These are phyloP conservation scores for Somateria mollissima DNA, from an alignment of 2,797 vertebrate genomes.

Conservation along the genomic window DNA sequence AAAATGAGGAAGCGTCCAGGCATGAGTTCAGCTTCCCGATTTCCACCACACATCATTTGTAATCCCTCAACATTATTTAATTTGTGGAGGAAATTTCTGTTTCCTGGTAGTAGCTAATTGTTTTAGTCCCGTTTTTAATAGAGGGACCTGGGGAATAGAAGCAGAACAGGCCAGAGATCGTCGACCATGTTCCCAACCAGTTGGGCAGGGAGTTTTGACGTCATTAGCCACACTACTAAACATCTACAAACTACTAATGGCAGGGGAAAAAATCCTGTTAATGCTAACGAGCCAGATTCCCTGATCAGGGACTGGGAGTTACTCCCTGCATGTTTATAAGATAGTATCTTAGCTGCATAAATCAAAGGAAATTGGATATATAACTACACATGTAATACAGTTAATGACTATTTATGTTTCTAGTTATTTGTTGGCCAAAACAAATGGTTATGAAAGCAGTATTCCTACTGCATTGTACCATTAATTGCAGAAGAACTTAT, in stretches of 20 bases:
- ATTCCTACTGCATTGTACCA: background rate
- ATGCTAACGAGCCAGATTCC: background rate
- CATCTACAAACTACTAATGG: background rate
- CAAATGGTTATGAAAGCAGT: background rate
- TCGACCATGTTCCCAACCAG: background rate
- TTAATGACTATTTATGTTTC: background rate
- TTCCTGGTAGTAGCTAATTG: background rate
- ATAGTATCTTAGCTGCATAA: background rate
- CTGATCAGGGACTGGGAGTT: background rate
- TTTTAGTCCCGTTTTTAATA: background rate
- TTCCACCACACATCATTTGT: background rate
- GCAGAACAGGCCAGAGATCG: background rate
- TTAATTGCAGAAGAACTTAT: background rate
- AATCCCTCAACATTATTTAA: background rate
- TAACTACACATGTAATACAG: background rate
- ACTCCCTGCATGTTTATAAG: background rate
- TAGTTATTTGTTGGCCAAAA: background rate
- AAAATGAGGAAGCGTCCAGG: background rate
- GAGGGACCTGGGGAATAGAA: background rate
- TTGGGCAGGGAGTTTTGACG: background rate
- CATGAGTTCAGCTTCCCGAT: background rate
- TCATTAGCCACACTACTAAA: background rate
- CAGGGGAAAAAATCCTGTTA: background rate
- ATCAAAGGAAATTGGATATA: background rate
- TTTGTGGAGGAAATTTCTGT: background rate